A percentile compares a stretch with the other conserved stretches of the same genome.
Conservation (phyloP, 2,113 vertebrate genomes). For the Tenrec ecaudatus region DNA sequence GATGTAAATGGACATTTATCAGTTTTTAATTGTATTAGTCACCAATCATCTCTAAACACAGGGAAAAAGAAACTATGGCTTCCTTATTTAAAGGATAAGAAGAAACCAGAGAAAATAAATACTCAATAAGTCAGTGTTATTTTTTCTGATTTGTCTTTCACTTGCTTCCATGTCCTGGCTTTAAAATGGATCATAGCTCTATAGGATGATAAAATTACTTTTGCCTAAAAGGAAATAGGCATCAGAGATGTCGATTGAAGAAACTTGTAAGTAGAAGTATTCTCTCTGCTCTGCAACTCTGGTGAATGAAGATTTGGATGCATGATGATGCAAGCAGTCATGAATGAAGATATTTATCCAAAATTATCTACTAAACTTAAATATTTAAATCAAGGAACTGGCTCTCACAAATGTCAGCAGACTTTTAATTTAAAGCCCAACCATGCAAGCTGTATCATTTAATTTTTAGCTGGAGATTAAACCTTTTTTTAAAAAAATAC, state of each 20-base stretch:
- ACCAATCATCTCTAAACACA: not conserved
- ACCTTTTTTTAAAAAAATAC: not conserved
- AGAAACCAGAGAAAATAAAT: not conserved
- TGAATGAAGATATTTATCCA: slow-evolving; percentile 53
- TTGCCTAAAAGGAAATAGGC: not conserved
- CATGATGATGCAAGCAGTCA: slow-evolving; percentile 7
- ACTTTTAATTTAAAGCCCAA: slow-evolving; percentile 62
- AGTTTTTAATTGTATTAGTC: not conserved
- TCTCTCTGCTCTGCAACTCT: not conserved
- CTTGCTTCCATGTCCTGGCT: not conserved
- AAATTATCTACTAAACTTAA: slow-evolving; percentile 59
- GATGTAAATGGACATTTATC: not conserved
- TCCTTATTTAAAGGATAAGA: not conserved
- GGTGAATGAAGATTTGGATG: not conserved
- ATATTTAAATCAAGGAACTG: too few relatives aligned
- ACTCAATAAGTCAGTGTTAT: not conserved
- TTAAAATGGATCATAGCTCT: not conserved
- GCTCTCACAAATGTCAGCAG: slow-evolving; percentile 34
- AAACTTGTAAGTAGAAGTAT: not conserved
- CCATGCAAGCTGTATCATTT: slow-evolving; percentile 46
- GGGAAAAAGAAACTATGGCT: not conserved
- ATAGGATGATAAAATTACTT: not conserved
- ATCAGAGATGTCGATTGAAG: not conserved
- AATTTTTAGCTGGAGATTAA: not conserved
- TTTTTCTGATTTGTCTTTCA: not conserved